Percentiles rank a stretch among this genome's conserved stretches.
Evolutionary conservation across 2,797 vertebrate genomes (phyloP).

Genomic region (Eulemur rubriventer): DNA sequence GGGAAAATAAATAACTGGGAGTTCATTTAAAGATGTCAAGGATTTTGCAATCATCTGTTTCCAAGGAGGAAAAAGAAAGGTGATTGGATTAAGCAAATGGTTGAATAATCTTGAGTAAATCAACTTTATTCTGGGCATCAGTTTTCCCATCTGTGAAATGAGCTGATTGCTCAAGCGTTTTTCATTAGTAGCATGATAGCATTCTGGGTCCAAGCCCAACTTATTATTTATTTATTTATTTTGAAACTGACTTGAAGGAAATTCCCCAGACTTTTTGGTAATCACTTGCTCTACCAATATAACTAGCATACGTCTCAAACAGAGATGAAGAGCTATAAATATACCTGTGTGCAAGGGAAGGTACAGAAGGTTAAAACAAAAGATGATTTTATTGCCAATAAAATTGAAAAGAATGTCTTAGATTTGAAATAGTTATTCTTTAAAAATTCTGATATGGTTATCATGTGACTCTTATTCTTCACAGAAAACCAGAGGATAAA

Average conservation of each 20-base stretch:
- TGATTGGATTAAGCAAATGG: not conserved
- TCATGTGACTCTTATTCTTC: not conserved
- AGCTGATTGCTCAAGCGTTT: not conserved
- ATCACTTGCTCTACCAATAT: not conserved
- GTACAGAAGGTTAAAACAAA: not conserved
- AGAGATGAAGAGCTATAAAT: not conserved
- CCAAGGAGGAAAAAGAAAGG: not conserved
- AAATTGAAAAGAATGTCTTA: constrained; percentile 1
- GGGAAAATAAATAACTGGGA: not conserved
- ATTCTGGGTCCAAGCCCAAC: not conserved
- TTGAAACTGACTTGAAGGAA: constrained; percentile 24
- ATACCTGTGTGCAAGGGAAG: not conserved
- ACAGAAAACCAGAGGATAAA: constrained; percentile 23
- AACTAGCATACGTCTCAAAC: not conserved
- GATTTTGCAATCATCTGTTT: not conserved
- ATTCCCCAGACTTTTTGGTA: not conserved
- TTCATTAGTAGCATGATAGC: not conserved
- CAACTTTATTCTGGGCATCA: not conserved
- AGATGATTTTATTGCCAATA: not conserved
- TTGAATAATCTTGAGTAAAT: not conserved
- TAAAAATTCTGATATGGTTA: not conserved
- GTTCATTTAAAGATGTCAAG: not conserved
- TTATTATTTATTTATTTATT: not conserved
- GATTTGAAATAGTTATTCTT: not conserved
- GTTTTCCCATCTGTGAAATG: not conserved